These are phyloP conservation scores for Terebella lapidaria DNA, from an alignment of 2,888 invertebrate species.

Conservation along the genomic window DNA sequence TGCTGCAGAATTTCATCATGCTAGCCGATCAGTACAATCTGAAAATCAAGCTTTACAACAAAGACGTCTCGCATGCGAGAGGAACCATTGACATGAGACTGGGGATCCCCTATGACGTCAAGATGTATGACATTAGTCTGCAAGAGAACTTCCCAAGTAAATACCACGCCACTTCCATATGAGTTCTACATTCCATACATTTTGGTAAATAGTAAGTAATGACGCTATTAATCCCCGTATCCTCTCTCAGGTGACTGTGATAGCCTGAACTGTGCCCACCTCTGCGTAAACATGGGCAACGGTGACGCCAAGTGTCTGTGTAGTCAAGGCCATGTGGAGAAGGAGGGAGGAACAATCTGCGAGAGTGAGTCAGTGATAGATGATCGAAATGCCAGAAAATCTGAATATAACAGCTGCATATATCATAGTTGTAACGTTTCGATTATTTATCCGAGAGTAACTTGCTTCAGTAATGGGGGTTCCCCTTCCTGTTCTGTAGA, in stretches of 20 bases:
- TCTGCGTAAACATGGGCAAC: conserved; percentile 17
- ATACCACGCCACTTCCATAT: neutral
- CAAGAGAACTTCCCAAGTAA: conserved; percentile 5
- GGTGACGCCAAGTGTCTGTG: conserved; percentile 16
- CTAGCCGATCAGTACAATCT: conserved; percentile 14
- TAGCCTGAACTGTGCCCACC: conserved; percentile 17
- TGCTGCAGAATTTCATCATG: conserved; percentile 17
- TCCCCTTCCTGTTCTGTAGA: neutral
- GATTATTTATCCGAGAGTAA: too few relatives aligned
- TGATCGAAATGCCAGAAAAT: too few relatives aligned
- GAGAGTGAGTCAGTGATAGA: neutral
- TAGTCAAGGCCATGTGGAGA: conserved; percentile 8
- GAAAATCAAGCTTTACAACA: conserved; percentile 6
- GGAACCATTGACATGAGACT: neutral
- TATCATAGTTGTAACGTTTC: too few relatives aligned
- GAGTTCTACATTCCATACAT: neutral
- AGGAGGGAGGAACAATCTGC: conserved; percentile 4
- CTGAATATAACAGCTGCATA: too few relatives aligned
- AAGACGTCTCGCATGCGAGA: neutral
- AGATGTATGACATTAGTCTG: conserved; percentile 13
- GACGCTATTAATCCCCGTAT: neutral
- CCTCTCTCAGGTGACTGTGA: conserved; percentile 16
- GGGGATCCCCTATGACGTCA: conserved; percentile 17
- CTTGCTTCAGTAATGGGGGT: too few relatives aligned
- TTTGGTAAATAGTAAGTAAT: neutral